phyloP scores from a whole-genome alignment of 2,888 invertebrate species.

The Amitus sp. region DNA sequence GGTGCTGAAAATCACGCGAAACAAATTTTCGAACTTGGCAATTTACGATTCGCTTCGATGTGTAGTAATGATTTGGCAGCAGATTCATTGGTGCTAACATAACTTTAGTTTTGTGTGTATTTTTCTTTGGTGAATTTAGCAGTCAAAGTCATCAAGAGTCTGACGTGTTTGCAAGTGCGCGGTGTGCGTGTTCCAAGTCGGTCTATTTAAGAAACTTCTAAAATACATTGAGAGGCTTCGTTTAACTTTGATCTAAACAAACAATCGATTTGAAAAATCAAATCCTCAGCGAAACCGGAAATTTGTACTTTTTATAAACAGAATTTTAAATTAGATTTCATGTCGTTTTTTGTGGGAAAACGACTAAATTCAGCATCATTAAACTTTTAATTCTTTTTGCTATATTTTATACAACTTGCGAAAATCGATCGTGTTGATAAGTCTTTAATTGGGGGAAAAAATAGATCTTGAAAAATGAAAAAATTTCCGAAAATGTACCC shows the following conservation, averaged over 20 bases:
- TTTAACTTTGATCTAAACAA: constrained; percentile 35
- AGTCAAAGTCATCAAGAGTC: constrained; percentile 28
- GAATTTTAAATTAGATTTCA: no score
- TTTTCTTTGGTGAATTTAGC: neutral
- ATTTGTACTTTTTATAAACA: constrained; percentile 6
- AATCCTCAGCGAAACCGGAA: constrained; percentile 8
- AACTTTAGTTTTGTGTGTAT: neutral
- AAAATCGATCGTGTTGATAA: no score
- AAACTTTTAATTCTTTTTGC: no score
- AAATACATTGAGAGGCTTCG: constrained; percentile 35
- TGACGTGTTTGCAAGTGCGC: constrained; percentile 49
- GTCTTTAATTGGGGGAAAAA: no score
- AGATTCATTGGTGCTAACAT: no score
- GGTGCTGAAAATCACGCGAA: constrained; percentile 55
- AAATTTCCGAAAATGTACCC: no score
- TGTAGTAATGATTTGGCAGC: no score
- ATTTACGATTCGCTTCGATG: no score
- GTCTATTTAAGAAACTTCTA: constrained; percentile 37
- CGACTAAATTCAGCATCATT: no score
- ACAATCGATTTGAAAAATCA: constrained; percentile 28
- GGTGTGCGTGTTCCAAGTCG: constrained; percentile 50
- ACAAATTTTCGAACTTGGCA: constrained; percentile 28
- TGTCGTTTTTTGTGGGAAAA: no score
- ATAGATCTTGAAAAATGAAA: no score
- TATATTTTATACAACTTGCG: no score